These are phyloP conservation scores for Chrosomus eos DNA, from an alignment of 2,797 vertebrate species.

Conservation along the genomic window DNA sequence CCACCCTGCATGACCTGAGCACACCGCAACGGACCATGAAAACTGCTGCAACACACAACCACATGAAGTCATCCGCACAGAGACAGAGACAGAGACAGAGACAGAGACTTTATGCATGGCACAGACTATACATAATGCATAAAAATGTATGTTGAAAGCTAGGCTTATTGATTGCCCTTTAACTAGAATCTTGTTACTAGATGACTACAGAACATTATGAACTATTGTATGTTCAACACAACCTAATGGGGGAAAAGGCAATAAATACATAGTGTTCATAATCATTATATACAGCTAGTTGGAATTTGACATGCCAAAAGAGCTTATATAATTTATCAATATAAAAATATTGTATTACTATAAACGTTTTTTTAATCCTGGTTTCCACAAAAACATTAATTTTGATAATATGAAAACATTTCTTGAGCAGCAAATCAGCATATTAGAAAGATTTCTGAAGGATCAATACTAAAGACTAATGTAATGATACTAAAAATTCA, in stretches of 20 bases:
- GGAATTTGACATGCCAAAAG: not conserved
- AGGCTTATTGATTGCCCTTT: not conserved
- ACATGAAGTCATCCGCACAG: not conserved
- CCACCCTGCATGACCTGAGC: slow-evolving; percentile 26
- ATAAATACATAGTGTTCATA: not conserved
- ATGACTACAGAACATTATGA: not conserved
- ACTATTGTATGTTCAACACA: not conserved
- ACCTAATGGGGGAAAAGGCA: not conserved
- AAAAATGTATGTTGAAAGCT: not conserved
- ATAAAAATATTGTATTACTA: not conserved
- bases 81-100: not conserved
- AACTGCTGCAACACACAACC: not conserved
- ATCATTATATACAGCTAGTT: not conserved
- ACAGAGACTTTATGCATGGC: not conserved
- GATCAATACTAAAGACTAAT: not conserved
- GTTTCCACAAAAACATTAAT: not conserved
- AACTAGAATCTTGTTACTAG: not conserved
- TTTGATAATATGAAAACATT: not conserved
- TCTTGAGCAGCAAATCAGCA: not conserved
- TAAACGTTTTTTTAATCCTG: not conserved
- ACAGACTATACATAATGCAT: not conserved
- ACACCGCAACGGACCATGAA: slow-evolving; percentile 8
- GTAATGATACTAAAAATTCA: not conserved
- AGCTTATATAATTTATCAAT: not conserved
- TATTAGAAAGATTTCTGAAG: not conserved